Evolutionary conservation across 2,888 invertebrate genomes (phyloP).

Genomic region (Junonia oenone): DNA sequence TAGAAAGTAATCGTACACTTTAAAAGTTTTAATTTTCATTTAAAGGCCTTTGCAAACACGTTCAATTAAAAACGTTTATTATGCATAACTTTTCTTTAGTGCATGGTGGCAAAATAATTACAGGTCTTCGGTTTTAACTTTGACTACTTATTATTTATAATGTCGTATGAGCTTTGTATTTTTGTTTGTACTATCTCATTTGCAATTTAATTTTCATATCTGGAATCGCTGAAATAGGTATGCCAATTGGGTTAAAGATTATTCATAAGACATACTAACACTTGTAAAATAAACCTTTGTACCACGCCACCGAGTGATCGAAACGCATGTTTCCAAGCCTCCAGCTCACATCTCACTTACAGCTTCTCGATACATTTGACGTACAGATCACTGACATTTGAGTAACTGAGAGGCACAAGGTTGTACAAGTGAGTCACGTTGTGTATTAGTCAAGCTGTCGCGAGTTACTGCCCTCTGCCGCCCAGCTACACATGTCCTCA

Average conservation of each 20-base stretch:
- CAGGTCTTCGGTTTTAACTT: neutral
- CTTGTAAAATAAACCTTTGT: constrained; percentile 68
- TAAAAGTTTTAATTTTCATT: neutral
- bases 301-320: constrained; percentile 80
- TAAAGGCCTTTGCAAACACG: neutral
- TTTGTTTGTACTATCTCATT: constrained; percentile 29
- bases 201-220: constrained; percentile 32
- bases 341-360: constrained; percentile 77
- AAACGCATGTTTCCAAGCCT: constrained; percentile 77
- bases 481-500: constrained; percentile 68
- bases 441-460: constrained; percentile 35
- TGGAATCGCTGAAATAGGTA: constrained; percentile 32
- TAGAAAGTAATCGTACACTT: neutral
- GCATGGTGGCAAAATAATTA: constrained; percentile 18
- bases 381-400: constrained; percentile 64
- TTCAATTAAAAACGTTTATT: neutral
- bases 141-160: constrained; percentile 10
- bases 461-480: constrained; percentile 68
- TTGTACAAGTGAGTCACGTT: constrained; percentile 45
- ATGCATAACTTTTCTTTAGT: constrained; percentile 4
- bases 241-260: constrained; percentile 43
- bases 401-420: constrained; percentile 75
- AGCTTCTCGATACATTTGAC: constrained; percentile 75
- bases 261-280: constrained; percentile 64
- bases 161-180: constrained; percentile 20